A percentile compares a stretch with the other conserved stretches of the same genome.
Conservation (phyloP, 2,797 vertebrate genomes). For the Schizopygopsis pylzovi region DNA sequence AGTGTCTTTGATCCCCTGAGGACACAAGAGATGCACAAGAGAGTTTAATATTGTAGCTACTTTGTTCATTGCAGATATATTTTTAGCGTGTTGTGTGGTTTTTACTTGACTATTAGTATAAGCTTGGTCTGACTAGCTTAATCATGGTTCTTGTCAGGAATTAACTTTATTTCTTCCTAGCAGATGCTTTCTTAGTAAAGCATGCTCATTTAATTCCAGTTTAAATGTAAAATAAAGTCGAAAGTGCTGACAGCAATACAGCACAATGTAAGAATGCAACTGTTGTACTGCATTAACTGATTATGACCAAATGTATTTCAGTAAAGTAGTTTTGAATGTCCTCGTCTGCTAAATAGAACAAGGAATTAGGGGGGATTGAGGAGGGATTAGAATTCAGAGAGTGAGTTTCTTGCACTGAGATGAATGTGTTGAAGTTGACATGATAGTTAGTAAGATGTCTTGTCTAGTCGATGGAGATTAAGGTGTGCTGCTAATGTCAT, state of each 20-base stretch:
- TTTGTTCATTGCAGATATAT: neutral
- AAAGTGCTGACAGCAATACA: conserved; percentile 19
- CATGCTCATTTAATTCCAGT: conserved; percentile 12
- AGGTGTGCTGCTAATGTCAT: conserved; percentile 17
- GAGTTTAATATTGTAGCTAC: neutral
- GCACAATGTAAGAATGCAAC: conserved; percentile 3
- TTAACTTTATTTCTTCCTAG: neutral
- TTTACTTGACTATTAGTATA: conserved; percentile 9
- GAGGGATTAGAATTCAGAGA: conserved; percentile 10
- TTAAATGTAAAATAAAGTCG: conserved; percentile 9
- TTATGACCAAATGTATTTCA: conserved; percentile 12
- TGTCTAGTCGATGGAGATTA: conserved; percentile 9
- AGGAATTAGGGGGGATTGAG: conserved; percentile 27
- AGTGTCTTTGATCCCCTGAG: neutral
- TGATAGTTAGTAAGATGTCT: conserved; percentile 16
- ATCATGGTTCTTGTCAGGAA: conserved; percentile 9
- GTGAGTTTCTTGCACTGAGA: conserved; percentile 10
- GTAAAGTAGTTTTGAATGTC: conserved; percentile 19
- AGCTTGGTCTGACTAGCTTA: neutral
- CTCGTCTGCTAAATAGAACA: conserved; percentile 10
- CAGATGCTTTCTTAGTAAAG: conserved; percentile 16
- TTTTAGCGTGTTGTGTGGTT: conserved; percentile 5
- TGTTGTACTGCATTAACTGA: conserved; percentile 17
- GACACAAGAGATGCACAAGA: neutral
- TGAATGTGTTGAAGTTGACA: conserved; percentile 24